Conservation (phyloP, 2,113 vertebrate genomes). For the Australoheros scitulus region DNA sequence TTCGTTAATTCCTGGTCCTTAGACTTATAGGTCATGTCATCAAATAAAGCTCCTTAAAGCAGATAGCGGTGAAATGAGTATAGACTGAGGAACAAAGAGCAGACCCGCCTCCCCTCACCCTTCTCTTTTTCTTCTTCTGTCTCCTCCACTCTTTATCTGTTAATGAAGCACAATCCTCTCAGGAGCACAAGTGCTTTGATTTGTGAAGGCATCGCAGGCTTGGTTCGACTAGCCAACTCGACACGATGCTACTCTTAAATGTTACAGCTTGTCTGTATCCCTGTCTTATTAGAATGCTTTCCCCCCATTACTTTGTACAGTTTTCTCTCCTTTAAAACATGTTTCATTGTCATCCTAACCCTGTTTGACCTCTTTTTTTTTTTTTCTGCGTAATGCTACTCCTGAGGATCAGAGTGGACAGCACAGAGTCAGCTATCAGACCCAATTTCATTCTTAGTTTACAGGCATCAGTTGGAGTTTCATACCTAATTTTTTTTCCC, state of each 20-base stretch:
- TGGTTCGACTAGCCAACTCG: constrained; percentile 19
- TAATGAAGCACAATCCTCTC: constrained; percentile 71
- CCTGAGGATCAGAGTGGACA: constrained; percentile 1
- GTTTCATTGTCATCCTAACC: neutral
- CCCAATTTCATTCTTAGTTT: constrained; percentile 34
- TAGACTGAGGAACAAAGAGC: constrained; percentile 57
- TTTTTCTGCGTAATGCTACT: neutral
- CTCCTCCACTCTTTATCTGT: constrained; percentile 60
- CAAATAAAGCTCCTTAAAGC: constrained; percentile 42
- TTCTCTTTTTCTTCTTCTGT: constrained; percentile 33
- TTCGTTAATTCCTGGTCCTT: constrained; percentile 39
- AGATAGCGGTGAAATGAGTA: constrained; percentile 51
- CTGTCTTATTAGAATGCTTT: constrained; percentile 14
- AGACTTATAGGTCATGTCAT: constrained; percentile 57
- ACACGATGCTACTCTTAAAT: constrained; percentile 37
- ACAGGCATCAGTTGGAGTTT: neutral
- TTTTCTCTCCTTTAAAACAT: neutral
- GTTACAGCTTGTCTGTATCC: constrained; percentile 21
- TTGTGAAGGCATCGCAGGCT: constrained; percentile 51
- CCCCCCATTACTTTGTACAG: neutral
- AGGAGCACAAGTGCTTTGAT: constrained; percentile 47
- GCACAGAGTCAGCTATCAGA: constrained; percentile 21
- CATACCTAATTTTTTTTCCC: neutral
- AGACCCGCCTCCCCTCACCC: neutral
- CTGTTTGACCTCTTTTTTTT: neutral